Conservation (phyloP, 2,888 invertebrate genomes). For the Fabriciana adippe region DNA sequence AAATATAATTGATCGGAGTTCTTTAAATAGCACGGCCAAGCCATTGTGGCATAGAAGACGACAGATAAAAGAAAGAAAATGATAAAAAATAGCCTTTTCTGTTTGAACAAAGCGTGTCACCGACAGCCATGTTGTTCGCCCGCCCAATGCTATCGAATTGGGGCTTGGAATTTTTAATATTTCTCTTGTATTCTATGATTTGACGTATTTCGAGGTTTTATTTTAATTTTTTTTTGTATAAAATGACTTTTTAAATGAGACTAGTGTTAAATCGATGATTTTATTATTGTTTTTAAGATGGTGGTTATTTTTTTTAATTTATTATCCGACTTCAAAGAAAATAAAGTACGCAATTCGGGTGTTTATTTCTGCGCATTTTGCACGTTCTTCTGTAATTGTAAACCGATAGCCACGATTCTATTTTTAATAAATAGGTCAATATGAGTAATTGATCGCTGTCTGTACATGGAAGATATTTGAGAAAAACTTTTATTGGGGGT, state of each 20-base stretch:
- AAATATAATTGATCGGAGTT: slow-evolving; percentile 66
- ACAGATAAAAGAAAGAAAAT: slow-evolving; percentile 69
- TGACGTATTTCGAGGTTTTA: slow-evolving; percentile 13
- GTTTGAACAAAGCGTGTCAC: slow-evolving; percentile 80
- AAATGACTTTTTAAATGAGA: not conserved
- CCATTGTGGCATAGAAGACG: slow-evolving; percentile 72
- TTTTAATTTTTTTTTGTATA: not conserved
- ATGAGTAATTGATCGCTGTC: too few species aligned
- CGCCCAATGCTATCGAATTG: slow-evolving; percentile 44
- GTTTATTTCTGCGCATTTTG: too few species aligned
- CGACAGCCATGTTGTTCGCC: slow-evolving; percentile 68
- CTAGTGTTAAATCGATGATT: too few species aligned
- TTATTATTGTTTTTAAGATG: too few species aligned
- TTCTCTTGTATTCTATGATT: slow-evolving; percentile 14
- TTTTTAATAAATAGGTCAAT: too few species aligned
- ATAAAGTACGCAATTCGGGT: not conserved
- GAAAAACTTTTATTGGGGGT: too few species aligned
- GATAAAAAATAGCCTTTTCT: slow-evolving; percentile 71
- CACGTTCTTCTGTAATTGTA: too few species aligned
- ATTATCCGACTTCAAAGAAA: not conserved
- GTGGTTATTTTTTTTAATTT: too few species aligned
- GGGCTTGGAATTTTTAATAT: slow-evolving; percentile 36
- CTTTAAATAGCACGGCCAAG: slow-evolving; percentile 71
- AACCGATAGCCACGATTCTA: too few species aligned
- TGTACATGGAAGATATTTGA: too few species aligned